These are phyloP conservation scores for Samia ricini DNA, from an alignment of 1,140 invertebrate species.

Conservation along the genomic window DNA sequence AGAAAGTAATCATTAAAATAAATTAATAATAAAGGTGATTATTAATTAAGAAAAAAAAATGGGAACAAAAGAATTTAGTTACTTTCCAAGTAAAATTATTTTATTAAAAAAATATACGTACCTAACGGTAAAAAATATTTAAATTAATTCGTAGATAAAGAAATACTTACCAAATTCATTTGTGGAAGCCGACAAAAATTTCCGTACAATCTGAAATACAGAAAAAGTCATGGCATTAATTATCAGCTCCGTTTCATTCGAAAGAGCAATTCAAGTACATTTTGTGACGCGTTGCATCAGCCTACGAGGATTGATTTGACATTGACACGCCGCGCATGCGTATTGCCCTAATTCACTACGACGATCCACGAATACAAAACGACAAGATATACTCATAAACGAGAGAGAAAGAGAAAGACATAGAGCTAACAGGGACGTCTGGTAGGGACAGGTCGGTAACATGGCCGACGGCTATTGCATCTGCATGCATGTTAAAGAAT, in stretches of 20 bases:
- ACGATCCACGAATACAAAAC: conserved; percentile 35
- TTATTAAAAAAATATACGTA: no score
- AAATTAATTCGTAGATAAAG: not conserved
- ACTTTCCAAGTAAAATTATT: no score
- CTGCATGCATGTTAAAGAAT: conserved; percentile 50
- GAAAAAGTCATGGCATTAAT: conserved; percentile 26
- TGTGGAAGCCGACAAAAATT: conserved; percentile 5
- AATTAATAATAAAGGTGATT: no score
- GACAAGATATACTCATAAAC: conserved; percentile 21
- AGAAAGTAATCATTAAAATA: no score
- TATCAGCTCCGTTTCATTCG: conserved; percentile 21
- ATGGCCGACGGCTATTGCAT: conserved; percentile 66
- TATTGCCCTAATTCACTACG: conserved; percentile 66
- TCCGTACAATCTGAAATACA: conserved; percentile 26
- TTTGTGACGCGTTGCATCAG: conserved; percentile 64
- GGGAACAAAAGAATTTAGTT: no score
- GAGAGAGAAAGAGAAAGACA: conserved; percentile 35
- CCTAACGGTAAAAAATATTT: not conserved
- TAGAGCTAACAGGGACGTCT: conserved; percentile 32
- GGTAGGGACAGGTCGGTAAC: conserved; percentile 47
- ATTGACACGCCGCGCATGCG: conserved; percentile 72
- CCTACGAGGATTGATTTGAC: conserved; percentile 74
- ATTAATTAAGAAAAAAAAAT: no score
- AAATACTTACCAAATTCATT: conserved; percentile 12
- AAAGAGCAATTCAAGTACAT: conserved; percentile 27